phyloP scores from a whole-genome alignment of 2,797 vertebrate species.

The Alosa sapidissima region DNA sequence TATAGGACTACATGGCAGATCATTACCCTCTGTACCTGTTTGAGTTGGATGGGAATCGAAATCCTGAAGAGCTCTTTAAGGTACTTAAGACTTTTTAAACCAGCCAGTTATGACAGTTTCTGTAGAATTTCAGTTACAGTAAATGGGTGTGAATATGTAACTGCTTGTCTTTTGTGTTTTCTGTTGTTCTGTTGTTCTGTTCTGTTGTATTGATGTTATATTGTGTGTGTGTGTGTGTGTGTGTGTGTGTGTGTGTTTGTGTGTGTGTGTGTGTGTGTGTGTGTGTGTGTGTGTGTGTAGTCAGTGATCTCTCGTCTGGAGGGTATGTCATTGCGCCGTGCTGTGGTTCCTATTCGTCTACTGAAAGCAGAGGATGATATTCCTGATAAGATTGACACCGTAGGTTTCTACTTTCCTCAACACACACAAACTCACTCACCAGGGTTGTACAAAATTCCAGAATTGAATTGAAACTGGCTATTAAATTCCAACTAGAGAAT shows the following conservation, averaged over 20 bases:
- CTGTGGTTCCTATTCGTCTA: slow-evolving; percentile 78
- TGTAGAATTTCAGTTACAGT: background rate
- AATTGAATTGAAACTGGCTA: no score
- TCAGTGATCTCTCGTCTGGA: slow-evolving; percentile 77
- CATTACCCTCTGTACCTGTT: slow-evolving; percentile 80
- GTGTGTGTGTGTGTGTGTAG: slow-evolving; percentile 61
- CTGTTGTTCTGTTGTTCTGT: no score
- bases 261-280: slow-evolving; percentile 23
- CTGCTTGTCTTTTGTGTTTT: background rate
- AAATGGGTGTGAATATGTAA: background rate
- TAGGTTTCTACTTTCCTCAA: slow-evolving; percentile 57
- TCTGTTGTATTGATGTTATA: background rate
- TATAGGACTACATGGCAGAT: slow-evolving; percentile 81
- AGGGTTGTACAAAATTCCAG: no score
- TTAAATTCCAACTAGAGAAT: no score
- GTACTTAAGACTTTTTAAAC: slow-evolving; percentile 70
- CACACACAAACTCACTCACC: background rate
- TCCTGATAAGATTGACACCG: slow-evolving; percentile 68
- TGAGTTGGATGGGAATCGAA: slow-evolving; percentile 87
- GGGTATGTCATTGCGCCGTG: slow-evolving; percentile 77
- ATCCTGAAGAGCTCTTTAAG: slow-evolving; percentile 73
- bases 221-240: slow-evolving; percentile 20
- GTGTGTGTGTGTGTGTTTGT: slow-evolving; percentile 33
- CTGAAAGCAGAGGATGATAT: slow-evolving; percentile 67
- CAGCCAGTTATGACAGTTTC: background rate